These are phyloP conservation scores for Colossoma macropomum DNA, from an alignment of 2,113 vertebrate species.

Conservation along the genomic window DNA sequence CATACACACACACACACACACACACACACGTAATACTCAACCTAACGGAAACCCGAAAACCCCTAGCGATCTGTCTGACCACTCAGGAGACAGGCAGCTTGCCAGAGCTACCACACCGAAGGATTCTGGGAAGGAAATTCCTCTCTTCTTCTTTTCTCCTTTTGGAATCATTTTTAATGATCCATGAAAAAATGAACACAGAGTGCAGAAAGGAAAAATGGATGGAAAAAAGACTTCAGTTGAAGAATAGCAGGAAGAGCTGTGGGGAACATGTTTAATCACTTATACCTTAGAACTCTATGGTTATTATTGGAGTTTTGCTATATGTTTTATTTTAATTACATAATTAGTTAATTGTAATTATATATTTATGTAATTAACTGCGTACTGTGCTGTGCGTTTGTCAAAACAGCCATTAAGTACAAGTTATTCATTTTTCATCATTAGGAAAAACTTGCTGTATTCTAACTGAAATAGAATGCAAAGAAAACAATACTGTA, in stretches of 20 bases:
- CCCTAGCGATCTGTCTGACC: constrained; percentile 1
- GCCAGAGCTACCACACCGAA: constrained; percentile 32
- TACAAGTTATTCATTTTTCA: too few relatives aligned
- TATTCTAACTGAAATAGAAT: too few relatives aligned
- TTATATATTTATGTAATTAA: too few relatives aligned
- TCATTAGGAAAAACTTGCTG: too few relatives aligned
- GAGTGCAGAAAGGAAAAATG: not conserved
- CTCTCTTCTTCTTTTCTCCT: constrained; percentile 35
- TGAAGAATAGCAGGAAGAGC: not conserved
- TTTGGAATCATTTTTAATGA: constrained; percentile 9
- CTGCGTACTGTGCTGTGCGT: too few relatives aligned
- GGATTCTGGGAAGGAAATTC: constrained; percentile 55
- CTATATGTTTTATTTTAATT: too few relatives aligned
- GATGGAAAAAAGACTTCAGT: not conserved
- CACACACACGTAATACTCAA: not conserved
- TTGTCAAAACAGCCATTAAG: too few relatives aligned
- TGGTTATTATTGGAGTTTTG: too few relatives aligned
- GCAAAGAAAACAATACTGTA: too few relatives aligned
- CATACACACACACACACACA: not conserved
- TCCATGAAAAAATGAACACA: not conserved
- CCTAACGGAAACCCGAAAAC: constrained; percentile 22
- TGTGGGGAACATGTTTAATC: not conserved
- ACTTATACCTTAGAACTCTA: not conserved
- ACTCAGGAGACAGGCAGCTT: constrained; percentile 18
- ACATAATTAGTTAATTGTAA: too few relatives aligned